A percentile compares a stretch with the other conserved stretches of the same genome.
These are phyloP conservation scores for Drosophila prosaltans DNA, from an alignment of 1,140 invertebrate species.

Conservation along the genomic window DNA sequence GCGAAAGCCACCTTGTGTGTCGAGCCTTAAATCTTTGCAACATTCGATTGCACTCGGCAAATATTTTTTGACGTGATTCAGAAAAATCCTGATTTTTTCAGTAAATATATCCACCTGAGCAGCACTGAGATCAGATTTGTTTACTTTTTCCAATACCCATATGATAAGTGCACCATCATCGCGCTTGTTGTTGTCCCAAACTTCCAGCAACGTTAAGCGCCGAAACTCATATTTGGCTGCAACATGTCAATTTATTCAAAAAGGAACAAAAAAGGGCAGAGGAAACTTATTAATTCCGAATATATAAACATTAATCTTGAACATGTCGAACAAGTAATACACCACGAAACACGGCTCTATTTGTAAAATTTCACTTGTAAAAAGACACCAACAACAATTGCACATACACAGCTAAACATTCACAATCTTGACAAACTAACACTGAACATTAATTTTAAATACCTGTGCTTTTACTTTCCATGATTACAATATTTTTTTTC, in stretches of 20 bases:
- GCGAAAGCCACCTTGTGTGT: slow-evolving; percentile 3
- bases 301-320: too few species aligned
- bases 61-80: slow-evolving; percentile 6
- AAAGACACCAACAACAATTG: slow-evolving; percentile 2
- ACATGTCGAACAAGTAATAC: too few species aligned
- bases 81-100: background rate
- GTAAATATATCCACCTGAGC: slow-evolving; percentile 3
- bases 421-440: slow-evolving; percentile 2
- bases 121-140: slow-evolving; percentile 2
- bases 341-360: background rate
- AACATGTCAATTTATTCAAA: slow-evolving; percentile 6
- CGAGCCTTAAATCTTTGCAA: slow-evolving; percentile 5
- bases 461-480: slow-evolving; percentile 1
- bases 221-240: background rate
- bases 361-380: slow-evolving; percentile 2
- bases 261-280: background rate
- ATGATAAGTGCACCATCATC: slow-evolving; percentile 3
- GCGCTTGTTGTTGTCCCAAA: background rate
- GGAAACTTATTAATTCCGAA: too few species aligned
- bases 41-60: slow-evolving; percentile 3
- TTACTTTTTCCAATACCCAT: slow-evolving; percentile 1
- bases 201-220: slow-evolving; percentile 1
- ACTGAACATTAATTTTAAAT: background rate
- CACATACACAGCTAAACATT: slow-evolving; percentile 2
- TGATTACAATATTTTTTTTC: background rate